Conservation (phyloP, 2,888 invertebrate species). For the Orthosia incerta region DNA sequence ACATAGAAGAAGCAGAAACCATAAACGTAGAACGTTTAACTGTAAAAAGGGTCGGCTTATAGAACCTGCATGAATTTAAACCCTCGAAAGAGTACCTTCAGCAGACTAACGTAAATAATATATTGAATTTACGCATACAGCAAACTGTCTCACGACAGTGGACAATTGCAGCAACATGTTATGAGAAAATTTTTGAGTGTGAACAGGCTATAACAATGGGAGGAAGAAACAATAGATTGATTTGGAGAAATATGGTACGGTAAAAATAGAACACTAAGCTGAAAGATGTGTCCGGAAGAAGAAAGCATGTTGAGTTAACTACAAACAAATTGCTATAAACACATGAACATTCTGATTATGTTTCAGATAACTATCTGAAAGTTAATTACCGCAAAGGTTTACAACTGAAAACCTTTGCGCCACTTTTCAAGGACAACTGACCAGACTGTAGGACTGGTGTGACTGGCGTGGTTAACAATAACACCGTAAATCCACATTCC, state of each 20-base stretch:
- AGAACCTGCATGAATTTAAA: neutral
- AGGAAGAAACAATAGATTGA: slow-evolving; percentile 15
- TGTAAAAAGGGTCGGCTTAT: neutral
- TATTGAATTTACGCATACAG: neutral
- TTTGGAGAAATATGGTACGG: neutral
- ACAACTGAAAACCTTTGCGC: neutral
- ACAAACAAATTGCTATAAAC: neutral
- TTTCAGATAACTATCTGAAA: neutral
- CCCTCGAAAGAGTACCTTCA: neutral
- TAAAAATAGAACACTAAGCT: neutral
- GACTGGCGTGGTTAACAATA: neutral
- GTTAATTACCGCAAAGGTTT: neutral
- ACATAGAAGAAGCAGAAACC: neutral
- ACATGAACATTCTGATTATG: neutral
- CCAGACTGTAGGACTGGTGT: neutral
- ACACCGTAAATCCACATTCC: neutral
- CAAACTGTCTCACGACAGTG: neutral
- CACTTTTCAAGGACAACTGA: neutral
- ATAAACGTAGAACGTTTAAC: neutral
- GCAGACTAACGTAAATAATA: neutral
- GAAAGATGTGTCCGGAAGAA: neutral
- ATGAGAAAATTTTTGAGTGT: neutral
- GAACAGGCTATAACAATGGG: slow-evolving; percentile 1
- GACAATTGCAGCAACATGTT: slow-evolving; percentile 6
- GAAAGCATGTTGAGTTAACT: too few relatives aligned